Conservation (phyloP, 2,888 invertebrate genomes). For the Drosophila aldrichi region DNA sequence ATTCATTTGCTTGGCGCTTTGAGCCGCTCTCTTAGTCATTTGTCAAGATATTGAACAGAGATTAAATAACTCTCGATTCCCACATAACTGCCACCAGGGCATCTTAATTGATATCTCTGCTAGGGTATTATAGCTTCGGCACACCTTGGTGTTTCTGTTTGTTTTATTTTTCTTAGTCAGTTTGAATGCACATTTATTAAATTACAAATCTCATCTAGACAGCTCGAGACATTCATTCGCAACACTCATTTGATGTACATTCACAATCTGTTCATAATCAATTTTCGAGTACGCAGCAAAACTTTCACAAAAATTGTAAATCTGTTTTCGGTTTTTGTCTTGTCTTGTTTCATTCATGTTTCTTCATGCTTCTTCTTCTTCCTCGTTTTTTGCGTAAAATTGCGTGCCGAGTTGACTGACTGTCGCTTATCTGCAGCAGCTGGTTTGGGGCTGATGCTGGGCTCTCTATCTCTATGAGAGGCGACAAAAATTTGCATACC, state of each 20-base stretch:
- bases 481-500: constrained; percentile 67
- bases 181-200: constrained; percentile 46
- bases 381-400: constrained; percentile 22
- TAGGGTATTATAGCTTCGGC: constrained; percentile 1
- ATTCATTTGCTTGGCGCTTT: neutral
- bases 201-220: constrained; percentile 29
- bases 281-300: constrained; percentile 66
- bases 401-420: constrained; percentile 40
- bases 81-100: neutral
- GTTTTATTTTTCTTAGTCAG: neutral
- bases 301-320: constrained; percentile 70
- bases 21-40: constrained; percentile 8
- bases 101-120: constrained; percentile 9
- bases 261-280: constrained; percentile 73
- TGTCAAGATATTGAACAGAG: constrained; percentile 15
- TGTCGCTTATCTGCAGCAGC: constrained; percentile 52
- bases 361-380: constrained; percentile 1
- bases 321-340: constrained; percentile 25
- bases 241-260: constrained; percentile 42
- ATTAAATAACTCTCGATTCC: constrained; percentile 9
- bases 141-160: neutral
- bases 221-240: constrained; percentile 25
- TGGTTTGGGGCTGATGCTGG: constrained; percentile 7
- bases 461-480: constrained; percentile 49
- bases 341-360: constrained; percentile 7